Conservation (phyloP, 2,888 invertebrate genomes). For the Andricus quercusramuli region DNA sequence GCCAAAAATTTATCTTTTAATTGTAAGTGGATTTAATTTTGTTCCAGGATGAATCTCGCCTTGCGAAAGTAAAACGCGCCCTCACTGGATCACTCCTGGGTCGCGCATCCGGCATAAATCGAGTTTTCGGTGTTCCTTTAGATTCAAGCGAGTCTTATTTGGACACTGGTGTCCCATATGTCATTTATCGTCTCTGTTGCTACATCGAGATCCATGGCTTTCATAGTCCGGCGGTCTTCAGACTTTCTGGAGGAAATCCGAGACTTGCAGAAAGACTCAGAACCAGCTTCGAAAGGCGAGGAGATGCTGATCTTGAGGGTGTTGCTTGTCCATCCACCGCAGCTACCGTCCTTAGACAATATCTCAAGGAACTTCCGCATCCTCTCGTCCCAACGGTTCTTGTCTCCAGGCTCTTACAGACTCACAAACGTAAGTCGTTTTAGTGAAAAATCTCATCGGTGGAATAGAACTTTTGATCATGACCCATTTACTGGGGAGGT, state of each 20-base stretch:
- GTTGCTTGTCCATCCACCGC: slow-evolving; percentile 80
- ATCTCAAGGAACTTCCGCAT: slow-evolving; percentile 81
- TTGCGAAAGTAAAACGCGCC: slow-evolving; percentile 75
- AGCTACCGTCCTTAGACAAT: slow-evolving; percentile 81
- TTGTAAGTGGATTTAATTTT: not conserved
- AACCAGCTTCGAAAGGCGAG: slow-evolving; percentile 79
- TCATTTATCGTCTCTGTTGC: slow-evolving; percentile 77
- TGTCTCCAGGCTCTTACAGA: slow-evolving; percentile 72
- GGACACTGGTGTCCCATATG: slow-evolving; percentile 76
- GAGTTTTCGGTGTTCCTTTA: slow-evolving; percentile 73
- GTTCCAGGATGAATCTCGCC: slow-evolving; percentile 73
- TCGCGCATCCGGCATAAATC: slow-evolving; percentile 63
- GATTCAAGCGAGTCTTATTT: slow-evolving; percentile 73
- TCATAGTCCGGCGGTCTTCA: slow-evolving; percentile 76
- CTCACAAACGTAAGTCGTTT: slow-evolving; percentile 71
- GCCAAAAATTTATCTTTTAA: not conserved
- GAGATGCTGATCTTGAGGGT: slow-evolving; percentile 80
- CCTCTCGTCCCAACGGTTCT: slow-evolving; percentile 79
- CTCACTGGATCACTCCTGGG: slow-evolving; percentile 73
- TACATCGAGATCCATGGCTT: slow-evolving; percentile 78
- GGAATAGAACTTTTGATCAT: too few relatives aligned
- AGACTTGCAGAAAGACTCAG: slow-evolving; percentile 80
- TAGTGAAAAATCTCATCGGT: too few relatives aligned
- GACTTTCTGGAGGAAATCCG: slow-evolving; percentile 81
- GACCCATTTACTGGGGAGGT: too few relatives aligned